phyloP scores from a whole-genome alignment of 1,140 invertebrate genomes.

The Philaenus spumarius region DNA sequence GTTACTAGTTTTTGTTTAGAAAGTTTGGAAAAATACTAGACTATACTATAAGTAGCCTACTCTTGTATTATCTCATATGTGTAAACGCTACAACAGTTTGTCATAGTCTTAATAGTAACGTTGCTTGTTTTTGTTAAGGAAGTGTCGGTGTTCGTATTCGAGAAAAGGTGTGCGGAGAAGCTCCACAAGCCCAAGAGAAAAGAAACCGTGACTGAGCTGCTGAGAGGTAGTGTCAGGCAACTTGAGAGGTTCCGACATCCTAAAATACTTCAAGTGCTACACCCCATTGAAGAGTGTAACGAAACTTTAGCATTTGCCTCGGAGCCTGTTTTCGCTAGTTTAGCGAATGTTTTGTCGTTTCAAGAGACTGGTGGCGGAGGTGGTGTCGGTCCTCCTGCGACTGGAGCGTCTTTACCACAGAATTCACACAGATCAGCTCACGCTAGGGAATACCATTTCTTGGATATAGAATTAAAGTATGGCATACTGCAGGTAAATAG shows the following conservation, averaged over 20 bases:
- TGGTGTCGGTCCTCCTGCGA: conserved; percentile 37
- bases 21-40: too few species aligned
- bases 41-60: too few species aligned
- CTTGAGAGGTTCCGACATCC: conserved; percentile 83
- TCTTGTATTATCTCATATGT: too few species aligned
- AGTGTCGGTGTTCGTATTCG: conserved; percentile 91
- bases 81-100: too few species aligned
- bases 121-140: conserved; percentile 73
- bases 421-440: conserved; percentile 45
- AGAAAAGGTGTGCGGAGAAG: conserved; percentile 90
- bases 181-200: conserved; percentile 89
- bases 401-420: conserved; percentile 34
- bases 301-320: conserved; percentile 89
- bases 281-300: conserved; percentile 68
- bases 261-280: conserved; percentile 68
- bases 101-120: too few species aligned
- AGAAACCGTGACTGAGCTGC: conserved; percentile 83
- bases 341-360: conserved; percentile 80
- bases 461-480: conserved; percentile 90
- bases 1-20: too few species aligned
- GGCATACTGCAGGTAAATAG: conserved; percentile 77
- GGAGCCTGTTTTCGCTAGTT: conserved; percentile 79
- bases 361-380: conserved; percentile 42
- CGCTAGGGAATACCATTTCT: conserved; percentile 74
- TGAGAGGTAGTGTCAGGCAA: conserved; percentile 72